Conservation (phyloP, 2,113 vertebrate genomes). For the Mormyrus iriodes region DNA sequence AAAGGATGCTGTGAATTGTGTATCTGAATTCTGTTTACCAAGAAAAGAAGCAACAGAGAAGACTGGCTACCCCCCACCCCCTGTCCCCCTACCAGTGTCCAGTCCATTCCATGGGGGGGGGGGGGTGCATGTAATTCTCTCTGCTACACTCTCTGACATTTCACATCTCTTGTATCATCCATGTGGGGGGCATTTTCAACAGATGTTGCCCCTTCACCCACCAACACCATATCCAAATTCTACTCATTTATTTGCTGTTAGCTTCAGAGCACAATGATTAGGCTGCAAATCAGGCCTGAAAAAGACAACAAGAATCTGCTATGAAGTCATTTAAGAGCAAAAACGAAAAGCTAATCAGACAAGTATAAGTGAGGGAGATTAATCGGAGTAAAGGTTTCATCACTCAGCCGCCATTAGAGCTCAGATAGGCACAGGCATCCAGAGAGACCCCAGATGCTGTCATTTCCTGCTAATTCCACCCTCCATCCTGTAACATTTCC, state of each 20-base stretch:
- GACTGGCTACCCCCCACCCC: not conserved
- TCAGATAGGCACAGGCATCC: not conserved
- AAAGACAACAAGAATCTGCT: not conserved
- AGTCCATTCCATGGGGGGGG: not conserved
- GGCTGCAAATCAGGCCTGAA: not conserved
- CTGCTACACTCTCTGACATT: conserved; percentile 16
- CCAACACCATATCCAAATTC: not conserved
- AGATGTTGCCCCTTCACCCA: not conserved
- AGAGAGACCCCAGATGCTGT: not conserved
- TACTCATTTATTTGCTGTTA: not conserved
- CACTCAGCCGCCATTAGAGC: not conserved
- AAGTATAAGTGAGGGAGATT: not conserved
- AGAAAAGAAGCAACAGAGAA: not conserved
- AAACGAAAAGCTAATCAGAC: not conserved
- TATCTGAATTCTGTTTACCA: not conserved
- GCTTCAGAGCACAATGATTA: not conserved
- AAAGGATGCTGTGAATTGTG: not conserved
- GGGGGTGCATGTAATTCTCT: not conserved
- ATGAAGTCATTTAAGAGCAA: not conserved
- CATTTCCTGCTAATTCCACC: not conserved
- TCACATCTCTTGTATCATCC: conserved; percentile 6
- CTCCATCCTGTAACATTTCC: not conserved
- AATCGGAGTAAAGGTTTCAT: not conserved
- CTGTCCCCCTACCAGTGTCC: too few species aligned
- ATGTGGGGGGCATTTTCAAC: not conserved